These are phyloP conservation scores for Acholoe squamosa DNA, from an alignment of 2,888 invertebrate genomes.

Conservation along the genomic window DNA sequence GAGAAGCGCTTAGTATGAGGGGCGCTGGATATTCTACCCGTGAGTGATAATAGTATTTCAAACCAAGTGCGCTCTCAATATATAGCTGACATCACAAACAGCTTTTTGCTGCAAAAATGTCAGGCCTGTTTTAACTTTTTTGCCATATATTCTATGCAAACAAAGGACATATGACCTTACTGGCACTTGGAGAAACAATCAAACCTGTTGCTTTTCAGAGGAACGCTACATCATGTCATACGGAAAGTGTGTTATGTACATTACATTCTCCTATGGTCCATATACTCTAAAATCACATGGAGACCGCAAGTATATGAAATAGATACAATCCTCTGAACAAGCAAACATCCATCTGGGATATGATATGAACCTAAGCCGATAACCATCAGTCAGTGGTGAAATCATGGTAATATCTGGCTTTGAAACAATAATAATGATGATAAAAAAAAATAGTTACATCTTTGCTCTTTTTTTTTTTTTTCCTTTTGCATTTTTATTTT, in stretches of 20 bases:
- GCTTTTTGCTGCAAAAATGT: too few relatives aligned
- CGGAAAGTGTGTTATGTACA: not conserved
- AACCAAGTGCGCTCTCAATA: too few relatives aligned
- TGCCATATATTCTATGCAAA: not conserved
- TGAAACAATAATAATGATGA: not conserved
- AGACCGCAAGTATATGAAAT: not conserved
- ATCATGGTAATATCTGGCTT: not conserved
- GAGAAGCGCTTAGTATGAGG: too few relatives aligned
- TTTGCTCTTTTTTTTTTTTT: not conserved
- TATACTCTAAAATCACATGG: not conserved
- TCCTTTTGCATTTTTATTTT: not conserved
- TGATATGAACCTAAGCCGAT: not conserved
- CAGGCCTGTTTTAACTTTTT: not conserved
- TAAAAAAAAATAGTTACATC: not conserved
- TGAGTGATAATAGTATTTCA: too few relatives aligned
- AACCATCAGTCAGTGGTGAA: not conserved
- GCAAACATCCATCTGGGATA: constrained; percentile 9
- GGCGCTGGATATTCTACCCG: too few relatives aligned
- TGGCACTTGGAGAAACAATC: not conserved
- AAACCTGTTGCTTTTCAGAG: not conserved
- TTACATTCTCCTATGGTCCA: not conserved
- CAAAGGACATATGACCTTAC: not conserved
- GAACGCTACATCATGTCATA: not conserved
- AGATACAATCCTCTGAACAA: not conserved
- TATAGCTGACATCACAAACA: too few relatives aligned